Conservation (phyloP, 2,113 vertebrate species). For the Pelodiscus sinensis region DNA sequence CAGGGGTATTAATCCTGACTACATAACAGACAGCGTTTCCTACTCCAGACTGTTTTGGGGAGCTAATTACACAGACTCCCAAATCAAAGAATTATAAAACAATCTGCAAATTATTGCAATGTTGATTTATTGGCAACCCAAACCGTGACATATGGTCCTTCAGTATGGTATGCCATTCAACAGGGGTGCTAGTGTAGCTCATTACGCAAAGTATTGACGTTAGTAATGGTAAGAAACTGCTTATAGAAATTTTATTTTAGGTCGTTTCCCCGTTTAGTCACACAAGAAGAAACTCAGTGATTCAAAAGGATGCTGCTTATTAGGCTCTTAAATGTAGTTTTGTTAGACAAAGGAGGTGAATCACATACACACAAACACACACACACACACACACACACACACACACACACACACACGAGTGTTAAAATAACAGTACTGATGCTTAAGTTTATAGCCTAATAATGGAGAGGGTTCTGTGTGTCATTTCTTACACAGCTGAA, state of each 20-base stretch:
- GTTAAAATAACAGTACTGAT: not conserved
- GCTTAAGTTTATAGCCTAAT: not conserved
- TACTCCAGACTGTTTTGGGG: constrained; percentile 58
- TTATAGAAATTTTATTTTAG: constrained; percentile 37
- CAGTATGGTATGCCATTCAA: constrained; percentile 62
- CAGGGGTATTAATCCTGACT: constrained; percentile 67
- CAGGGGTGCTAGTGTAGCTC: constrained; percentile 18
- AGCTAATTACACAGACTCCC: constrained; percentile 67
- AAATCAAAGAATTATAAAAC: constrained; percentile 66
- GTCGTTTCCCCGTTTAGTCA: constrained; percentile 22
- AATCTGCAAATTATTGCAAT: constrained; percentile 65
- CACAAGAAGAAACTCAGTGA: constrained; percentile 12
- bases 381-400: not conserved
- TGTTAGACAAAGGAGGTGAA: constrained; percentile 64
- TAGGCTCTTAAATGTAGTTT: constrained; percentile 8
- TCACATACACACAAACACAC: constrained; percentile 8
- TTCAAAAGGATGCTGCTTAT: constrained; percentile 20
- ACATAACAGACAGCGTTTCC: constrained; percentile 67
- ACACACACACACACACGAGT: not conserved
- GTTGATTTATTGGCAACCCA: constrained; percentile 70
- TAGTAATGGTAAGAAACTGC: constrained; percentile 52
- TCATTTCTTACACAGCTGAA: fast-evolving
- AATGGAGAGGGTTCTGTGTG: fast-evolving
- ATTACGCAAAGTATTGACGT: constrained; percentile 30
- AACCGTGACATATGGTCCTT: constrained; percentile 70